These are phyloP conservation scores for Sebastes trivittatus DNA, from an alignment of 2,797 vertebrate genomes.

Conservation along the genomic window DNA sequence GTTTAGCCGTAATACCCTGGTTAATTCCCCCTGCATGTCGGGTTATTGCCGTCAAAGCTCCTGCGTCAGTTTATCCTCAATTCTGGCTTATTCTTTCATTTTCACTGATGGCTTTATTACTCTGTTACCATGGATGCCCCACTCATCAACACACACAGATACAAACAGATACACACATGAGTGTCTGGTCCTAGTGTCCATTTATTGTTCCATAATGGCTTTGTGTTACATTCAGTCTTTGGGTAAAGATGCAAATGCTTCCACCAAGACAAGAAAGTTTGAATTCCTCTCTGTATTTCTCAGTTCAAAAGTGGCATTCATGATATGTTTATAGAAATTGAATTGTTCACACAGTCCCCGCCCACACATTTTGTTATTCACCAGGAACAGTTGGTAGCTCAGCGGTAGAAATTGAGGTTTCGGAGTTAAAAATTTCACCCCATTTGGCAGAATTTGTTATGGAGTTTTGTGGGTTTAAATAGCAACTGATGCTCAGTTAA, in stretches of 20 bases:
- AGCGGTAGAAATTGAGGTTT: constrained; percentile 48
- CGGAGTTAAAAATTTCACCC: constrained; percentile 28
- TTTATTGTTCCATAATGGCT: background rate
- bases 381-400: constrained; percentile 62
- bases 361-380: constrained; percentile 60
- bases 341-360: constrained; percentile 42
- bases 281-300: background rate
- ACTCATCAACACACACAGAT: background rate
- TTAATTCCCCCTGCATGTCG: constrained; percentile 69
- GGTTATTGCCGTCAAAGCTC: constrained; percentile 71
- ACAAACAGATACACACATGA: background rate
- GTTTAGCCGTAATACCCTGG: constrained; percentile 74
- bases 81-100: constrained; percentile 60
- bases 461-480: constrained; percentile 34
- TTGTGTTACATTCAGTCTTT: background rate
- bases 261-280: background rate
- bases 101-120: constrained; percentile 61
- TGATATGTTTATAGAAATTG: constrained; percentile 49
- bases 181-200: background rate
- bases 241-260: constrained; percentile 18
- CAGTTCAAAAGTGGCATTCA: constrained; percentile 32
- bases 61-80: constrained; percentile 58
- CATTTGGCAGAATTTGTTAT: constrained; percentile 35
- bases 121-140: constrained; percentile 25
- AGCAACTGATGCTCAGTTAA: constrained; percentile 24